Base-by-base conservation (phyloP, 2,888 invertebrate species). In the Tryphoninae sp. region DNA sequence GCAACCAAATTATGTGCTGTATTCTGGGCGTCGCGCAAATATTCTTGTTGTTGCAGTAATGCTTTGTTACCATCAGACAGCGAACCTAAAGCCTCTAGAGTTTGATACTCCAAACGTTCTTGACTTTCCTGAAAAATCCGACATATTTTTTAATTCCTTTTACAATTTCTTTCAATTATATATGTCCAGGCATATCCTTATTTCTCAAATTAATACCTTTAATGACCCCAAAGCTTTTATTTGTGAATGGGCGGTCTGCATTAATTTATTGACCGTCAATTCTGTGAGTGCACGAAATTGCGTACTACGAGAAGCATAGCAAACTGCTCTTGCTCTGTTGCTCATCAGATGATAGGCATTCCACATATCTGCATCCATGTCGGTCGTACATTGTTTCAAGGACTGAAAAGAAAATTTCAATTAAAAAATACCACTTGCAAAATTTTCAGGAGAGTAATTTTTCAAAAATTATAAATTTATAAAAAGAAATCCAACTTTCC, bases 291-390 rank as follows among this genome's bases (percentile, higher is more conserved):
- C 94, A 68, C 94, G 92, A 90, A 95, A 95, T 88, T 95, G 95
- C 49, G 93, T 93, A 88, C 95, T 95, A 72, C 95, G 92, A 19
- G 94, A 92, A 16, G 94, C 92, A 86, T 95, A 94, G 87, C 95
- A 95, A 78, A 95, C 94, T n/a, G 95, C 95, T 81, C 94, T 92
- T 0, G 95, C 95, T 85, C 95, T 90, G 88, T 95, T 95, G 83
- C 94, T 94, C 91, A 95, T 94, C 69, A 95, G 92, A 89, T 95
- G 95, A 88, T 95, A 95, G n/a, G 94, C 94, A 87, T 95, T 95
- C 95, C 95, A 95, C 62, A 94, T 94, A 86, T 94, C 94, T 2
- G 94, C 90, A 88, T 95, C 95, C 95, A 95, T 95, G 51, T 92
- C 90, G 23, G 90, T 92, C 1, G 95, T 95, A 88, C 95, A 95